Evolutionary conservation across 2,888 invertebrate genomes (phyloP).

Genomic region (Lochmaea capreae): DNA sequence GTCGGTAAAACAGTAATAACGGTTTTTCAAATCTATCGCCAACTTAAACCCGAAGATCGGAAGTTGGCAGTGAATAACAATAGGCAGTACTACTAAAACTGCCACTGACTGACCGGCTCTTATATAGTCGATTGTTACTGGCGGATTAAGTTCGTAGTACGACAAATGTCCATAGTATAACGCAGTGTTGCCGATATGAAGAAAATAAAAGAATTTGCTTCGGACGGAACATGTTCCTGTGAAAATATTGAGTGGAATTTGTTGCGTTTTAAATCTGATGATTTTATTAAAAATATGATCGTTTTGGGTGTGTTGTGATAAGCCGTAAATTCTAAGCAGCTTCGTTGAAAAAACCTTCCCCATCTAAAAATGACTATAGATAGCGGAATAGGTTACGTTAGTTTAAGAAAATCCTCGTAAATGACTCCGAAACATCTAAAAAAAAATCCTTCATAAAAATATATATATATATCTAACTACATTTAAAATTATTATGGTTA

Average conservation of each 20-base stretch:
- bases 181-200: not conserved
- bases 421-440: too few relatives aligned
- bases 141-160: not conserved
- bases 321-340: too few relatives aligned
- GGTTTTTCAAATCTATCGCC: constrained; percentile 1
- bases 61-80: constrained; percentile 8
- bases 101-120: not conserved
- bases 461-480: too few relatives aligned
- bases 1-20: too few relatives aligned
- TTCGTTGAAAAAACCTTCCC: too few relatives aligned
- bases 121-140: not conserved
- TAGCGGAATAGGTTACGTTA: too few relatives aligned
- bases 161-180: constrained; percentile 5
- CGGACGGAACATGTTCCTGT: not conserved
- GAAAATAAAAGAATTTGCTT: not conserved
- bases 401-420: too few relatives aligned
- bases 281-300: too few relatives aligned
- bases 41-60: not conserved
- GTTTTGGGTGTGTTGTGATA: too few relatives aligned
- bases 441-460: too few relatives aligned
- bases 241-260: not conserved
- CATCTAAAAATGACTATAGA: too few relatives aligned
- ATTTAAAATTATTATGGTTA: too few relatives aligned
- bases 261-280: not conserved
- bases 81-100: not conserved